These are phyloP conservation scores for Sander lucioperca DNA, from an alignment of 2,113 vertebrate genomes.

Conservation along the genomic window DNA sequence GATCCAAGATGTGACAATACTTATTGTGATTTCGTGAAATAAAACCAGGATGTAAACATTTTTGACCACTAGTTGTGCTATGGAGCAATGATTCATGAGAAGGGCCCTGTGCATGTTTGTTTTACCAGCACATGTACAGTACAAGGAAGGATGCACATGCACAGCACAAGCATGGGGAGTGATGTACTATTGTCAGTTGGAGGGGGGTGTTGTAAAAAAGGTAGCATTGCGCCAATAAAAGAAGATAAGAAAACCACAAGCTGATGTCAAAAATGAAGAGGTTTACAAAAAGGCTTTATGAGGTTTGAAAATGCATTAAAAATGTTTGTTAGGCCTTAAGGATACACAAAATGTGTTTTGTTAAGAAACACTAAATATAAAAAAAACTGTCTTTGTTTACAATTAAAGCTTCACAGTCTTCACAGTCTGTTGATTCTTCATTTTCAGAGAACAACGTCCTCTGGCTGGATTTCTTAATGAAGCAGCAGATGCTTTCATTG, in stretches of 20 bases:
- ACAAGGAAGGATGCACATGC: not conserved
- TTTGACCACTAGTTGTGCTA: not conserved
- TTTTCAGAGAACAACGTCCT: conserved; percentile 47
- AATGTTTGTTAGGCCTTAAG: conserved; percentile 33
- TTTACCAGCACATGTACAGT: not conserved
- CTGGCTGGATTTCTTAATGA: conserved; percentile 62
- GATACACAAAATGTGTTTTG: not conserved
- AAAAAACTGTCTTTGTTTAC: conserved; percentile 43
- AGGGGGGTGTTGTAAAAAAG: conserved; percentile 2
- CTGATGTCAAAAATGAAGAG: not conserved
- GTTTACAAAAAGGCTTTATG: conserved; percentile 1
- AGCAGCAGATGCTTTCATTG: conserved; percentile 62
- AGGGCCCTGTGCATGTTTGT: not conserved
- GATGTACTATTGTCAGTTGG: not conserved
- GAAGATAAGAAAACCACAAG: conserved; percentile 8
- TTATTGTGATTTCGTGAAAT: not conserved
- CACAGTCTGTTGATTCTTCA: conserved; percentile 31
- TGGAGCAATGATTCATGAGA: not conserved
- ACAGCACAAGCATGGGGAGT: not conserved
- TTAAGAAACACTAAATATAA: conserved; percentile 15
- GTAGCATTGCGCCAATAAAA: not conserved
- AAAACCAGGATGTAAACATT: not conserved
- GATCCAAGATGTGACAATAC: not conserved
- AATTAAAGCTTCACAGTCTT: conserved; percentile 35
- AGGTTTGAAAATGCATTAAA: conserved; percentile 24